These are phyloP conservation scores for Cantharis lateralis DNA, from an alignment of 2,888 invertebrate species.

Conservation along the genomic window DNA sequence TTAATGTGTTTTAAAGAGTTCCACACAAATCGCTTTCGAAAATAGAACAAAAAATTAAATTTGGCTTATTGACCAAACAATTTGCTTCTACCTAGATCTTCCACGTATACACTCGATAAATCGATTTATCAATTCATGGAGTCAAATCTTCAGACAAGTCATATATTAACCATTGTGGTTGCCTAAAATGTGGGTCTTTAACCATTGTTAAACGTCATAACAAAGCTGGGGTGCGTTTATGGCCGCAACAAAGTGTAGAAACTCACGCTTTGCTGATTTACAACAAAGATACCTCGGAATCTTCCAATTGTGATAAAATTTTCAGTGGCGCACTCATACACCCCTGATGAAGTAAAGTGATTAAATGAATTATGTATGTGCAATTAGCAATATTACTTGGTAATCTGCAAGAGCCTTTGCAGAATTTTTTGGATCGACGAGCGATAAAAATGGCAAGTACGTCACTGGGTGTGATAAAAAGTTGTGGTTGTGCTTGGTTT, in stretches of 20 bases:
- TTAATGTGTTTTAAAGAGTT: neutral
- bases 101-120: conserved; percentile 26
- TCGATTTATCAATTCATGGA: conserved; percentile 36
- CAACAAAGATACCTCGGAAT: conserved; percentile 25
- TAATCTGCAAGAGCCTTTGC: neutral
- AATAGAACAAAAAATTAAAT: neutral
- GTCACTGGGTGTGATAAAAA: conserved; percentile 23
- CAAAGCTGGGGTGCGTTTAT: conserved; percentile 43
- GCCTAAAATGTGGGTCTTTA: conserved; percentile 46
- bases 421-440: neutral
- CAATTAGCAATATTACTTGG: neutral
- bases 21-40: too few species aligned
- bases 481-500: conserved; percentile 29
- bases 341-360: neutral
- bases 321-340: conserved; percentile 33
- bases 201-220: conserved; percentile 42
- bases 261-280: conserved; percentile 39
- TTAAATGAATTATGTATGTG: neutral
- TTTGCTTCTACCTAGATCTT: neutral
- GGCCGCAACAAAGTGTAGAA: conserved; percentile 43
- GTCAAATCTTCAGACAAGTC: conserved; percentile 35
- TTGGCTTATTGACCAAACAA: neutral
- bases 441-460: neutral
- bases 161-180: conserved; percentile 44
- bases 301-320: conserved; percentile 19